Evolutionary conservation across 2,797 vertebrate genomes (phyloP), one percentile per base, ranked within the genome.

Genomic region (Sphenodon punctatus): DNA sequence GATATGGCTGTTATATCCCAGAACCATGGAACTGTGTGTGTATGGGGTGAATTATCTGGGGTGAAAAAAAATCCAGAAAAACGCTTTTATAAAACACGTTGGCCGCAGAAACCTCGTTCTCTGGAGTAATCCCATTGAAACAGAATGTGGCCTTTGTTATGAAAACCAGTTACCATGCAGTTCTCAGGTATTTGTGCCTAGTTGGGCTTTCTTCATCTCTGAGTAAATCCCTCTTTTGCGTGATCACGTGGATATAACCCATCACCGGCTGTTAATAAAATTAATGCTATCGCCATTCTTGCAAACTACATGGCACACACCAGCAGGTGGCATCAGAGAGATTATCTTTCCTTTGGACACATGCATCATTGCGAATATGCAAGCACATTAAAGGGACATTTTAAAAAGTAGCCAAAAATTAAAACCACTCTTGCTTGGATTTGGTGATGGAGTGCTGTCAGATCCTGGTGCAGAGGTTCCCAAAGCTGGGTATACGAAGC

Each of bases 261-360:
- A 32, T 81, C 71, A 8, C 66, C 43, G 42, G 72, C 53, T 22
- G 15, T 23, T 70, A 58, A 70, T 19, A 82, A 84, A 90, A 87
- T 87, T 51, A 84, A 82, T 68, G 81, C 67, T 76, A 5, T 56
- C 36, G 80, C 67, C 82, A 36, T 41, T 30, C 64, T 7, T 14
- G 41, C 36, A 67, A 71, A 66, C 84, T 73, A 75, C 66, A 75
- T 32, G 66, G 77, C 42, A 22, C 83, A n/a, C 38, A 55, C 27
- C 67, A 86, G 66, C 34, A 60, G 13, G 9, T 22, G 15, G 67
- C 39, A 12, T 22, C 38, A 77, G 67, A 72, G 84, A 75, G 32
- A 81, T 83, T 72, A 17, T 10, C 55, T 51, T 27, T 49, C 23
- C 32, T 55, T 20, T 8, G 1, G 41, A 32, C 8, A 49, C 7